phyloP scores from a whole-genome alignment of 2,888 invertebrate species.

The Cosmia pyralina region DNA sequence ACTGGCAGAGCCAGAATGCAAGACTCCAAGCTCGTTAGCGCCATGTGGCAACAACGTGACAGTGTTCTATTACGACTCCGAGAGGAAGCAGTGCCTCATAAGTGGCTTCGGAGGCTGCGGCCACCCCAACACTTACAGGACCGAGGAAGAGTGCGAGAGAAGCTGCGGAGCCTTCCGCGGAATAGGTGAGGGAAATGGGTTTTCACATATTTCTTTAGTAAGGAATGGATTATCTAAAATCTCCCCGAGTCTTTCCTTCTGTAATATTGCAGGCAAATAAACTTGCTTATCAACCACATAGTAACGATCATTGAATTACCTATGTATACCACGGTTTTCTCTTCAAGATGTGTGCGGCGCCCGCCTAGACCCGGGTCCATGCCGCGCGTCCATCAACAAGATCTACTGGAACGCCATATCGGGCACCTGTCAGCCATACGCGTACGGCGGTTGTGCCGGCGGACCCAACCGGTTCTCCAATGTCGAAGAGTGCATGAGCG shows the following conservation, averaged over 20 bases:
- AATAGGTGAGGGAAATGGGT: slow-evolving; percentile 32
- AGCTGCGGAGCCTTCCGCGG: slow-evolving; percentile 92
- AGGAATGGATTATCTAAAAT: not conserved
- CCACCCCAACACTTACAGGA: slow-evolving; percentile 93
- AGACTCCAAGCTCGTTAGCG: slow-evolving; percentile 91
- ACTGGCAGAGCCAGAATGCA: slow-evolving; percentile 85
- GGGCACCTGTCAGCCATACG: slow-evolving; percentile 92
- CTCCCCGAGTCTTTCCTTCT: not conserved
- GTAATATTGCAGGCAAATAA: not conserved
- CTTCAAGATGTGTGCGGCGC: slow-evolving; percentile 93
- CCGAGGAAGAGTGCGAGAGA: slow-evolving; percentile 93
- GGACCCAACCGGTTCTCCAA: slow-evolving; percentile 95
- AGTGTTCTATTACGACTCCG: slow-evolving; percentile 94
- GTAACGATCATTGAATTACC: not conserved
- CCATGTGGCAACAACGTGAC: slow-evolving; percentile 92
- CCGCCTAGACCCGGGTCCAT: slow-evolving; percentile 92
- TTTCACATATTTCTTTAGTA: not conserved
- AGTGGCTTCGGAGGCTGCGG: slow-evolving; percentile 88
- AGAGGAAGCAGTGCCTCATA: slow-evolving; percentile 90
- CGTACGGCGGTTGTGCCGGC: slow-evolving; percentile 95
- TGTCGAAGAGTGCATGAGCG: slow-evolving; percentile 93
- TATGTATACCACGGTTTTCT: not conserved
- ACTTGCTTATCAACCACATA: not conserved
- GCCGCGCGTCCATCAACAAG: slow-evolving; percentile 91
- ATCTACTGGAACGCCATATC: slow-evolving; percentile 92